Evolutionary conservation across 2,113 vertebrate genomes (phyloP), one percentile per base, ranked within the genome.

Genomic region (Ptychochromis oligacanthus): DNA sequence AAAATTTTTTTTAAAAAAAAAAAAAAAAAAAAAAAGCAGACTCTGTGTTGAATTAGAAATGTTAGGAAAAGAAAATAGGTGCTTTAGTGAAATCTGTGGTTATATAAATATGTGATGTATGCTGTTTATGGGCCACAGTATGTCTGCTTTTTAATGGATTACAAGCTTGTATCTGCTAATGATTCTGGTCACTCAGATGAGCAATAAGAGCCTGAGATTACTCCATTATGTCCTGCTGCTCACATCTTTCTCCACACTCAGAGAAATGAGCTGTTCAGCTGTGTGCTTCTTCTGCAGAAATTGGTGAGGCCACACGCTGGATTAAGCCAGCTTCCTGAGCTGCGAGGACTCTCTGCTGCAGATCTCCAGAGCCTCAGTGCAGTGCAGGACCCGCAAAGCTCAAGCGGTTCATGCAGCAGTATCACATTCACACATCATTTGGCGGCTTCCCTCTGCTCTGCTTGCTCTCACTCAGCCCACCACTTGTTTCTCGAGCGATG

Each of bases 381-480:
- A 12, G 57, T 2, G 10, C 28, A 36, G 31, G 28, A 65, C 57
- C 46, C 9, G 55, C 46, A 49, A 52, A 38, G 84, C 77, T 57
- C 78, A 38, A 58, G 64, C 58, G 22, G 18, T 75, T 79, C 72
- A 22, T 34, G 77, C 87, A 58, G 80, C 36, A 13, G 83, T 17
- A 70, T 58, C 67, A 88, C 74, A 78, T 88, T 92, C 82, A 67
- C 92, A 91, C 83, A 65, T 90, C 58, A 43, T 81, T 74, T 62
- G 57, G 54, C 15, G 11, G 46, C 78, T 85, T 84, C 55, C 60
- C 80, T 36, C 87, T 4, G 55, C 24, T 20, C 20, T 3, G 54
- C 86, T 84, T 10, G n/a, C 58, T 70, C 58, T 75, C 81, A 11
- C 55, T 52, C 81, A 62, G 79, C 87, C 64, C 83, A 62, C 75